These are phyloP conservation scores for Pelobates fuscus DNA, from an alignment of 2,113 vertebrate species.

Conservation along the genomic window DNA sequence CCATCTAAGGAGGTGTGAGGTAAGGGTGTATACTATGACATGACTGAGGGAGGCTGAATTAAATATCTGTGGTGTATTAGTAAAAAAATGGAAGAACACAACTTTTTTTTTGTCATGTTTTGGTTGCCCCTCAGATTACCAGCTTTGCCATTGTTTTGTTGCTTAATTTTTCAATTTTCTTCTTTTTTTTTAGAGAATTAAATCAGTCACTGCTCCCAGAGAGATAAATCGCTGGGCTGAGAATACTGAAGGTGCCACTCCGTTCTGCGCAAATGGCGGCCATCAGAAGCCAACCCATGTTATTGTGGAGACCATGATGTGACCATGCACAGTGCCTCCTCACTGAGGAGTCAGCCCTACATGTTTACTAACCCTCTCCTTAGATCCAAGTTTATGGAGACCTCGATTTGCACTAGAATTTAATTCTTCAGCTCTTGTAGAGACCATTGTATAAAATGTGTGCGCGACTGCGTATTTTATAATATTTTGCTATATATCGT, in stretches of 20 bases:
- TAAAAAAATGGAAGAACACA: no score
- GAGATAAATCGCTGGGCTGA: constrained; percentile 76
- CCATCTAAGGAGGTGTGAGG: no score
- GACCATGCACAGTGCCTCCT: constrained; percentile 60
- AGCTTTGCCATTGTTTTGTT: no score
- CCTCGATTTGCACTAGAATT: constrained; percentile 88
- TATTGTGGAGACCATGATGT: constrained; percentile 98
- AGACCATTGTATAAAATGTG: constrained; percentile 64
- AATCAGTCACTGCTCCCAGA: constrained; percentile 85
- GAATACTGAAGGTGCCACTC: constrained; percentile 65
- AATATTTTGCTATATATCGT: constrained; percentile 65
- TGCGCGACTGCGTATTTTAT: constrained; percentile 50
- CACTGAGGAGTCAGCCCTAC: constrained; percentile 77
- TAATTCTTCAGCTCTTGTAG: constrained; percentile 77
- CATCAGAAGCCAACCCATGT: constrained; percentile 90
- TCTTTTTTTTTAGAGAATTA: constrained; percentile 80
- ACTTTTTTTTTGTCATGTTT: no score
- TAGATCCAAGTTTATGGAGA: constrained; percentile 93
- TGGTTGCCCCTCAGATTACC: no score
- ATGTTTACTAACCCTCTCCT: constrained; percentile 85
- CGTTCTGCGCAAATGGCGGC: constrained; percentile 70
- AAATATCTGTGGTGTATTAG: no score
- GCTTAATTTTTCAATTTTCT: neutral
- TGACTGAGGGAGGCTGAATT: no score
- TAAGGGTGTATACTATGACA: no score